Base-by-base conservation (phyloP, 2,888 invertebrate genomes). In the Temnothorax unifasciatus region DNA sequence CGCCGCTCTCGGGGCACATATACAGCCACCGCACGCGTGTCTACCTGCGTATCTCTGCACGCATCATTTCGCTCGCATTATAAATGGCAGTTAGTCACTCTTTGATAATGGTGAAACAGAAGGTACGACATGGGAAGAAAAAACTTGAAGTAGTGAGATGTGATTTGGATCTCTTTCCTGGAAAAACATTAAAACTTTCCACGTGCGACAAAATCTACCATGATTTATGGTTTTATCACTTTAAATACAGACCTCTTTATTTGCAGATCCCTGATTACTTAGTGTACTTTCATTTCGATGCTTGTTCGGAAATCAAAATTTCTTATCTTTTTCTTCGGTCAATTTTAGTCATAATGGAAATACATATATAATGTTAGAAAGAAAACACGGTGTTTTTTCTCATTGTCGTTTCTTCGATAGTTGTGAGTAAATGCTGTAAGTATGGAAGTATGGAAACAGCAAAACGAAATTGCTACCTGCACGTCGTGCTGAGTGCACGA, bases 11-110 rank as follows among this genome's bases (percentile, higher is more conserved):
- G 57, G 44, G n/a, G 9, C 29, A 15, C 13, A 9, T 83, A 82
- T 76, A 85, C 86, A 82, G 85, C 64, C 63, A 47, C 59, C 76
- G 81, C 81, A 85, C 87, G 88, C 88, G 89, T 54, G 52, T 85
- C 86, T 90, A 88, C 89, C 90, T 90, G 90, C 85, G 90, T 88
- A 81, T 83, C 83, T 79, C 79, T 66, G 83, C 68, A 69, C 73
- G 81, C 79, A 81, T 63, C 76, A 79, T 63, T 63, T 66, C 74
- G 82, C 38, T 76, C 61, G 86, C 84, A 57, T 85, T 88, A 69
- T 64, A 68, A 64, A 74, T 81, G 54, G 79, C 90, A 89, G 86
- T 87, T 87, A 87, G 86, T 90, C 87, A 89, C 76, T 84, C 57
- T 83, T 85, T 79, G 85, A 87, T 86, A 84, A 69, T 83, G 82